phyloP scores from a whole-genome alignment of 2,113 vertebrate species.

The Cromileptes altivelis region DNA sequence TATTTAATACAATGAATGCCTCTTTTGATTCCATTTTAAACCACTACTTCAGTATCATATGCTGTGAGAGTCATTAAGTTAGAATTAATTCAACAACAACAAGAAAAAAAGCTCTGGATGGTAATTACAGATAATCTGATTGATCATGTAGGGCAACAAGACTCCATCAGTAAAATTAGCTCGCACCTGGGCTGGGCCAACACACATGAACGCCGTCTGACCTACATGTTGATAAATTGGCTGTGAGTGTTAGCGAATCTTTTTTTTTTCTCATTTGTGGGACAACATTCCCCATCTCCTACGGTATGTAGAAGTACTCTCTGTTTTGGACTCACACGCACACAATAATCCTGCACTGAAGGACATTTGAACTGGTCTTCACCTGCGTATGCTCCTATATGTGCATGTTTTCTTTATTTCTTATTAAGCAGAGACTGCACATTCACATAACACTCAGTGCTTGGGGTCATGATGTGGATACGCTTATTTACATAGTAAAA shows the following conservation, averaged over 20 bases:
- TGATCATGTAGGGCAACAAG: neutral
- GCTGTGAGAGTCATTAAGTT: neutral
- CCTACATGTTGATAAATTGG: constrained; percentile 30
- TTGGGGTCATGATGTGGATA: neutral
- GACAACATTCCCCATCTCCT: neutral
- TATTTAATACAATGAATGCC: neutral
- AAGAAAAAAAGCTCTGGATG: neutral
- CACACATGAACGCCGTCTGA: neutral
- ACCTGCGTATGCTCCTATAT: neutral
- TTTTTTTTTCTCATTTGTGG: neutral
- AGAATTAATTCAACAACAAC: neutral
- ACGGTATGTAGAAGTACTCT: neutral
- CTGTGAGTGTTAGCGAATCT: neutral
- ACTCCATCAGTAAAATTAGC: constrained; percentile 1
- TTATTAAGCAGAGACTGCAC: no score
- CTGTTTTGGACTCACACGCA: neutral
- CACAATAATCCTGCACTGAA: neutral
- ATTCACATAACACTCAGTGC: neutral
- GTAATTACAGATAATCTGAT: constrained; percentile 25
- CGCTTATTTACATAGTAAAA: neutral
- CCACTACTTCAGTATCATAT: neutral
- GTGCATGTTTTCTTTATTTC: neutral
- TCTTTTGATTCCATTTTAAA: neutral
- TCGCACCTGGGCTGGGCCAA: constrained; percentile 6
- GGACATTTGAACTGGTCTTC: neutral